These are phyloP conservation scores for Stenchaetothrips biformis DNA, from an alignment of 2,888 invertebrate genomes.

Conservation along the genomic window DNA sequence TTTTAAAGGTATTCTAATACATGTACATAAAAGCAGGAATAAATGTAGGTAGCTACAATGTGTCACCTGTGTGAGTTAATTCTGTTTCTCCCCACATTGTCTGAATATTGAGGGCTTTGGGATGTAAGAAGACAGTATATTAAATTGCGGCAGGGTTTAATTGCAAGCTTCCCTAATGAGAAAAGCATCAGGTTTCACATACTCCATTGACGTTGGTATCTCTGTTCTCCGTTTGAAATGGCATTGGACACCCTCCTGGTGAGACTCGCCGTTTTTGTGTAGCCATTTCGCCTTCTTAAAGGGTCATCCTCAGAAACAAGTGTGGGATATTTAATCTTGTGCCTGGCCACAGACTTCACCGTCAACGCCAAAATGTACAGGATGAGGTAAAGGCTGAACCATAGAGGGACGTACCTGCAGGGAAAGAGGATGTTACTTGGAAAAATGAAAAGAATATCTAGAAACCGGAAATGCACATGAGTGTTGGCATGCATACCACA, in stretches of 20 bases:
- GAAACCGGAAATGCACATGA: background rate
- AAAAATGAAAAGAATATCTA: background rate
- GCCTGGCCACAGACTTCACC: background rate
- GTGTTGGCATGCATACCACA: background rate
- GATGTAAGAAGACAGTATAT: background rate
- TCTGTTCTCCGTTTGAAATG: background rate
- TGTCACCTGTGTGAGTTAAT: background rate
- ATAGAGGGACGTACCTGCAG: conserved; percentile 1
- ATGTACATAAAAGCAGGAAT: conserved; percentile 8
- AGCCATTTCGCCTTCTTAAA: background rate
- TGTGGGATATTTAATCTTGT: background rate
- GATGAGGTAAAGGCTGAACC: background rate
- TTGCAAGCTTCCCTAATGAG: no score
- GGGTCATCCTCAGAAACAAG: background rate
- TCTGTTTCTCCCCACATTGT: background rate
- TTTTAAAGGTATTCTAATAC: conserved; percentile 13
- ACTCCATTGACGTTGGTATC: background rate
- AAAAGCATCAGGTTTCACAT: background rate
- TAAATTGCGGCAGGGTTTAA: no score
- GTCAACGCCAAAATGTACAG: background rate
- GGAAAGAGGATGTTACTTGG: background rate
- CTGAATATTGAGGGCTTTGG: background rate
- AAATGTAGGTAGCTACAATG: background rate
- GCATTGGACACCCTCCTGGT: background rate
- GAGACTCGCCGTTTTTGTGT: background rate